Conservation (phyloP, 2,888 invertebrate species). For the Idaea straminata region DNA sequence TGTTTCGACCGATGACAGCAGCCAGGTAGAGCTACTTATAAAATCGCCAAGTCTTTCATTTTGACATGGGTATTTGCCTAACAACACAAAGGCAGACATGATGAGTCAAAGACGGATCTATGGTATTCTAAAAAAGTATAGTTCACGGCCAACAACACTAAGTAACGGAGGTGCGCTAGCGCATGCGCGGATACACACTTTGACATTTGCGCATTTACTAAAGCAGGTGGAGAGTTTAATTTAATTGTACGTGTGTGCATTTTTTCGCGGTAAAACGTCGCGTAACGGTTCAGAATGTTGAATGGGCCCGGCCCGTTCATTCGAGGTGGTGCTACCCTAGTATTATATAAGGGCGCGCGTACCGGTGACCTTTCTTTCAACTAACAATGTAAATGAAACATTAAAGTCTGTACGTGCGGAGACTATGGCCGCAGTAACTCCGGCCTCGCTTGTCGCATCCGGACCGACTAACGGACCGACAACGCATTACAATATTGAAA, state of each 20-base stretch:
- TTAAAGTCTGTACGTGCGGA: slow-evolving; percentile 44
- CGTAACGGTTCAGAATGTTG: slow-evolving; percentile 55
- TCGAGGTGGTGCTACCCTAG: slow-evolving; percentile 45
- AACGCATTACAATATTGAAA: slow-evolving; percentile 57
- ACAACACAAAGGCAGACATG: slow-evolving; percentile 7
- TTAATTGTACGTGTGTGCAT: slow-evolving; percentile 37
- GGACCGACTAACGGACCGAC: slow-evolving; percentile 54
- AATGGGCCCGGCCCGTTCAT: slow-evolving; percentile 54
- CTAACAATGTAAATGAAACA: slow-evolving; percentile 34
- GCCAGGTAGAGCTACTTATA: not conserved
- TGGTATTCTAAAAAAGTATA: slow-evolving; percentile 64
- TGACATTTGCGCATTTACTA: slow-evolving; percentile 61
- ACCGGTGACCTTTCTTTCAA: slow-evolving; percentile 50
- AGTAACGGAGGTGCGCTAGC: slow-evolving; percentile 11
- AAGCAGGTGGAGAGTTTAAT: slow-evolving; percentile 62
- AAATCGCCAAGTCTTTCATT: not conserved
- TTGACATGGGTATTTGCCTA: not conserved
- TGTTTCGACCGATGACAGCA: not conserved
- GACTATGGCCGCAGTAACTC: slow-evolving; percentile 50
- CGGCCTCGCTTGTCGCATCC: slow-evolving; percentile 56
- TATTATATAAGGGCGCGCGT: slow-evolving; percentile 40
- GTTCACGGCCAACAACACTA: slow-evolving; percentile 49
- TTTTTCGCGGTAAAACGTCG: slow-evolving; percentile 58
- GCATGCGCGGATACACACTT: slow-evolving; percentile 57
- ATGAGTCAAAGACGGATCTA: slow-evolving; percentile 64